A percentile compares a stretch with the other conserved stretches of the same genome.
Evolutionary conservation across 1,140 invertebrate genomes (phyloP).

Genomic region (Bombus soroeensis): DNA sequence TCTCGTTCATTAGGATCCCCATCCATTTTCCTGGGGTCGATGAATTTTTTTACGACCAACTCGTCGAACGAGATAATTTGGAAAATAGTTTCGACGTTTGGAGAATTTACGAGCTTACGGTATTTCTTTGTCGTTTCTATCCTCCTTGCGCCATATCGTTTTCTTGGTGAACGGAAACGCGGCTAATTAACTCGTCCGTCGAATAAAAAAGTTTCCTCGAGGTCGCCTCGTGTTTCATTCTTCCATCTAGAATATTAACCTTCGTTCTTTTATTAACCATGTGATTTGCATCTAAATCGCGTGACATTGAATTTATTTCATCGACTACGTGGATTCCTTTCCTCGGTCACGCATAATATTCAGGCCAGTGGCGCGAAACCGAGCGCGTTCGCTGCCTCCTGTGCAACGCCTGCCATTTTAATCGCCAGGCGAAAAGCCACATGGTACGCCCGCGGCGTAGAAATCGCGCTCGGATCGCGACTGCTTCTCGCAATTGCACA

Average conservation of each 20-base stretch:
- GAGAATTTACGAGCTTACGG: too few relatives aligned
- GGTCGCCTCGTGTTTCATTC: neutral
- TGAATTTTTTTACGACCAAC: too few relatives aligned
- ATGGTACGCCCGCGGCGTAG: neutral
- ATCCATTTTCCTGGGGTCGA: too few relatives aligned
- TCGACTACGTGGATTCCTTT: neutral
- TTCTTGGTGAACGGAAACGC: neutral
- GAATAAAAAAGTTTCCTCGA: neutral
- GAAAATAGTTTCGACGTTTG: too few relatives aligned
- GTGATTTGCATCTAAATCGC: slow-evolving; percentile 19
- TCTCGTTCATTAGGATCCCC: too few relatives aligned
- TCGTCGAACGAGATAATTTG: too few relatives aligned
- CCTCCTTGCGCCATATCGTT: neutral
- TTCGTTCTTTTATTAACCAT: neutral
- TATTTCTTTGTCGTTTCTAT: neutral
- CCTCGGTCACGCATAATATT: slow-evolving; percentile 36
- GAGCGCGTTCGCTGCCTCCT: neutral
- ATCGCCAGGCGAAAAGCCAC: neutral
- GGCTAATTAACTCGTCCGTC: neutral
- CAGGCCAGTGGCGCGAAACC: slow-evolving; percentile 24
- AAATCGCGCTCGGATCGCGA: neutral
- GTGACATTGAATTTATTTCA: slow-evolving; percentile 40
- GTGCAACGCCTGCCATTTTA: neutral
- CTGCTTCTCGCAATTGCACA: neutral
- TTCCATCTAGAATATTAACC: too few relatives aligned